Evolutionary conservation across 92 coral and sea anemone species (phyloP), one percentile per base, ranked within the genome.

Genomic region (Virgularia gustaviana): DNA sequence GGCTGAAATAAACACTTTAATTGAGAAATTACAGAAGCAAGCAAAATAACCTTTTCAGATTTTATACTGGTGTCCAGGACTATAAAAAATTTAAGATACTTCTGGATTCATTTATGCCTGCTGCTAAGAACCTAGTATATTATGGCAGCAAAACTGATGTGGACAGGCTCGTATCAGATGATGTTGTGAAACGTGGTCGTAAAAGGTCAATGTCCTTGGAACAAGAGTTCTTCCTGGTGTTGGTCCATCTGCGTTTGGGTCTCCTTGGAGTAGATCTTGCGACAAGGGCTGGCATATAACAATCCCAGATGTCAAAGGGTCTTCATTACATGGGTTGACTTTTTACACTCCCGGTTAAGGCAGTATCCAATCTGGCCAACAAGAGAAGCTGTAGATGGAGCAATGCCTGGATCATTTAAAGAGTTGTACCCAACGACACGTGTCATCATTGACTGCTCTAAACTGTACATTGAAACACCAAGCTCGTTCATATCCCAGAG

Each of bases 361-460:
- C 24, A 23, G 19, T 44, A 36, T 29, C 77, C 82, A n/a, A 82
- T 76, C 34, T 82, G 82, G 86, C 72, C 82, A 57, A 29, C 82
- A 6, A 76, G 82, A 62, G 57, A 45, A 16, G 65, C 54, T 9
- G 65, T 76, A 1, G 66, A 57, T 45, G 15, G 33, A 8, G 70
- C 57, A 57, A 76, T 59, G 56, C 73, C 86, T 32, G 34, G 27
- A 28, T 54, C 72, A 36, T 82, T 82, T 25, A 82, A 76, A 16
- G 52, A 82, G 56, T 57, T 75, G 33, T 76, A 67, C 73, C 63
- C 62, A 7, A 16, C 30, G 4, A 76, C 82, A 32, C 71, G 57
- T 39, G 36, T 76, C 18, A 76, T 82, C 6, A 82, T 76, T 57
- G 82, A 82, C 51, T 73, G 71, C 36, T 75, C 86, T 23, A 65